A percentile compares a stretch with the other conserved stretches of the same genome.
Conservation (phyloP, 2,113 vertebrate species). For the Chascanopsetta lugubris region DNA sequence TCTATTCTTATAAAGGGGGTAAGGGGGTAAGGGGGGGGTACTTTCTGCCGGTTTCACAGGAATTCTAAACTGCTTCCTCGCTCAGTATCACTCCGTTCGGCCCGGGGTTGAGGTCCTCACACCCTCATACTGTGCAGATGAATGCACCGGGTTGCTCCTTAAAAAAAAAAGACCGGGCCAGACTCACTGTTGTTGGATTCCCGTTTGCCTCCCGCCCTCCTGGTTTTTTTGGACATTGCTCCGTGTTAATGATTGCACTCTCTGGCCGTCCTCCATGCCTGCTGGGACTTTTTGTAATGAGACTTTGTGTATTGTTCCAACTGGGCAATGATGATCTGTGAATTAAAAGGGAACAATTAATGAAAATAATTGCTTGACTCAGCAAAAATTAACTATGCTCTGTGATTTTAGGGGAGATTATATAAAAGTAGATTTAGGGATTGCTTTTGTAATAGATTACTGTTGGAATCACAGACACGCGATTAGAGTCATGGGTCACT, state of each 20-base stretch:
- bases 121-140: constrained; percentile 15
- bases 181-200: constrained; percentile 5
- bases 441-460: background rate
- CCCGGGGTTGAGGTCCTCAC: background rate
- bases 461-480: background rate
- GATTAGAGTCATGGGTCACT: background rate
- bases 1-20: background rate
- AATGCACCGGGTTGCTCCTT: constrained; percentile 24
- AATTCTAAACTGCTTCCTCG: background rate
- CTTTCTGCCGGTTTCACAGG: background rate
- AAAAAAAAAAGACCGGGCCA: background rate
- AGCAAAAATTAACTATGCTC: no score
- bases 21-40: no score
- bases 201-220: background rate
- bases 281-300: background rate
- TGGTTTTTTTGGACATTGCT: constrained; percentile 31
- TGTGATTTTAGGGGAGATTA: background rate
- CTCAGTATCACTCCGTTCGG: background rate
- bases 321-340: background rate
- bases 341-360: background rate
- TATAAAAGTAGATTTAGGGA: background rate
- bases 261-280: constrained; percentile 2
- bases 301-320: background rate
- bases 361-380: background rate
- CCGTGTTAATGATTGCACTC: constrained; percentile 50